phyloP scores from a whole-genome alignment of 2,113 vertebrate species.

The Strix uralensis region DNA sequence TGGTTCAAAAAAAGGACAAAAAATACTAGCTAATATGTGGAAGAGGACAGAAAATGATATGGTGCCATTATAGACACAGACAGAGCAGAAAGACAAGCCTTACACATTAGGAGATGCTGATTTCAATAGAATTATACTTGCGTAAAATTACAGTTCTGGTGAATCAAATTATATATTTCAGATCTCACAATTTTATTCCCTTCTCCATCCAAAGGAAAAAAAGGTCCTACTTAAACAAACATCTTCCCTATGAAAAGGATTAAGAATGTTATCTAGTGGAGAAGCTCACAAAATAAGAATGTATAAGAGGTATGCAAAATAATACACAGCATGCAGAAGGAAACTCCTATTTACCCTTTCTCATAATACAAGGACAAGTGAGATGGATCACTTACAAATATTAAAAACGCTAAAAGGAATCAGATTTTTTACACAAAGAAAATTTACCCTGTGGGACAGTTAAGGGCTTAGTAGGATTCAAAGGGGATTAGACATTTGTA shows the following conservation, averaged over 20 bases:
- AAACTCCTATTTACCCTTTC: neutral
- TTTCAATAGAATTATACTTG: neutral
- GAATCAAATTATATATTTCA: neutral
- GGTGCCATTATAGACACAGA: neutral
- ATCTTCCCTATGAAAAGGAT: neutral
- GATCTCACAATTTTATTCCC: neutral
- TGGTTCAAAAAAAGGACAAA: neutral
- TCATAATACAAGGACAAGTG: neutral
- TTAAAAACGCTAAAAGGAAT: neutral
- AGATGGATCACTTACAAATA: constrained; percentile 32
- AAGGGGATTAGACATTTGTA: constrained; percentile 55
- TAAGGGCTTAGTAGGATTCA: constrained; percentile 39
- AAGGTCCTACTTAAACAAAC: neutral
- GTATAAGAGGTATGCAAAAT: neutral
- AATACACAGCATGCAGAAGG: neutral
- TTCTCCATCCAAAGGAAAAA: neutral
- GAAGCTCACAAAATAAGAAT: neutral
- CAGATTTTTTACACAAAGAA: constrained; percentile 28
- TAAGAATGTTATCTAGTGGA: neutral
- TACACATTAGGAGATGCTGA: neutral
- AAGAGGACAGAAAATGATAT: neutral
- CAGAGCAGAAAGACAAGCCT: neutral
- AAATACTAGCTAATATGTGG: neutral
- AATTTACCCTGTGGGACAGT: constrained; percentile 46
- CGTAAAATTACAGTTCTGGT: neutral